Evolutionary conservation across 2,888 invertebrate species (phyloP).

Genomic region (Diachrysia chrysitis): DNA sequence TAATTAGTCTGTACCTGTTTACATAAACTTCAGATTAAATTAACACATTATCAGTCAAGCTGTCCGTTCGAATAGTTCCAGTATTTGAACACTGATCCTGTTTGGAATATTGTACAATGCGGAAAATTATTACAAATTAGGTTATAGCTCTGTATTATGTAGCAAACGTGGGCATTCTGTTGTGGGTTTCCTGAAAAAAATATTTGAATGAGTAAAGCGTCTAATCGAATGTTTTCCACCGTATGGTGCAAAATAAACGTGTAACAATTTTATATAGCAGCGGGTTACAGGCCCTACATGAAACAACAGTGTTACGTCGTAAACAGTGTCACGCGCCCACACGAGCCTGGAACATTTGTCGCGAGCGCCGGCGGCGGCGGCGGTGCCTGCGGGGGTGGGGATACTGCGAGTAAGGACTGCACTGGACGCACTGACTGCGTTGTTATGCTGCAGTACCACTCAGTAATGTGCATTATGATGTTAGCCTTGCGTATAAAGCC

Average conservation of each 20-base stretch:
- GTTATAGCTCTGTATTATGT: too few relatives aligned
- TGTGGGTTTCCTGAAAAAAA: background rate
- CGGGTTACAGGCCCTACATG: background rate
- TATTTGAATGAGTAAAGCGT: background rate
- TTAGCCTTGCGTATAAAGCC: background rate
- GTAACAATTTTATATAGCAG: background rate
- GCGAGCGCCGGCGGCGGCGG: background rate
- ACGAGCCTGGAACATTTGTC: background rate
- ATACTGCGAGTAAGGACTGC: background rate
- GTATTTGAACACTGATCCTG: background rate
- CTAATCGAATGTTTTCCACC: background rate
- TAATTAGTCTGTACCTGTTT: constrained; percentile 21
- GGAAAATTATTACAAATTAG: background rate
- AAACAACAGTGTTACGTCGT: background rate
- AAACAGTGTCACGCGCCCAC: background rate
- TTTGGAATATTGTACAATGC: too few relatives aligned
- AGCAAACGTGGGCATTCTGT: too few relatives aligned
- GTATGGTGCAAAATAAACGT: background rate
- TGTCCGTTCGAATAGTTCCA: constrained; percentile 7
- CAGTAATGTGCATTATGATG: background rate
- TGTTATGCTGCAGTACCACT: background rate
- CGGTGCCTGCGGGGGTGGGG: background rate
- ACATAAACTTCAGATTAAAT: constrained; percentile 3
- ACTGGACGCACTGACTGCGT: background rate
- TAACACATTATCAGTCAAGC: constrained; percentile 11